phyloP scores from a whole-genome alignment of 2,888 invertebrate species.

The Orthonevra nobilis region DNA sequence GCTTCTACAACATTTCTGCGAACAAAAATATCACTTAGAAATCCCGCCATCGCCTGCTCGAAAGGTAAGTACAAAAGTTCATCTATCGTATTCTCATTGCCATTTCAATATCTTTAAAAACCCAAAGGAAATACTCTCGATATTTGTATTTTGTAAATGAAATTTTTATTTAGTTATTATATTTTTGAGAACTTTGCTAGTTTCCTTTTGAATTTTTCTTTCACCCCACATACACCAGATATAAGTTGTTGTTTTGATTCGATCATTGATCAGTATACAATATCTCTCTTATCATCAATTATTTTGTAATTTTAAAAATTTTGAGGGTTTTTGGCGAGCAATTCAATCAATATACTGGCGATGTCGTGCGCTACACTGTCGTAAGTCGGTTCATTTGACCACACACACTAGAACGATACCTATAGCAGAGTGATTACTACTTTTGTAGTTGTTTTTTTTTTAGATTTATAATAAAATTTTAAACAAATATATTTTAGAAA shows the following conservation, averaged over 20 bases:
- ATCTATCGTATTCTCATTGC: no score
- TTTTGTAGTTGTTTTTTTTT: conserved; percentile 41
- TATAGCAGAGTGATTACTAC: conserved; percentile 55
- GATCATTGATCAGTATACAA: conserved; percentile 40
- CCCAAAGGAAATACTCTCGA: neutral
- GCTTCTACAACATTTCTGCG: conserved; percentile 84
- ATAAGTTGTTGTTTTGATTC: conserved; percentile 22
- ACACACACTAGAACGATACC: conserved; percentile 54
- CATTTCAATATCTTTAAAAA: conserved; percentile 15
- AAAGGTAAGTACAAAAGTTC: conserved; percentile 80
- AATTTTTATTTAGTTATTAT: conserved; percentile 43
- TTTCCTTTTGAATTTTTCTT: conserved; percentile 59
- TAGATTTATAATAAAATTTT: conserved; percentile 41
- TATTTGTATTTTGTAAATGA: conserved; percentile 53
- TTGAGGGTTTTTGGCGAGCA: conserved; percentile 80
- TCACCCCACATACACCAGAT: conserved; percentile 14
- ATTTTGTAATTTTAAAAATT: conserved; percentile 73
- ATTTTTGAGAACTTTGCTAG: conserved; percentile 55
- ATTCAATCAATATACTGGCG: conserved; percentile 80
- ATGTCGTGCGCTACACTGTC: conserved; percentile 79
- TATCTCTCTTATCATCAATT: conserved; percentile 48
- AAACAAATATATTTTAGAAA: conserved; percentile 54
- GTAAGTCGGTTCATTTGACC: conserved; percentile 76
- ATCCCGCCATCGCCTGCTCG: conserved; percentile 84
- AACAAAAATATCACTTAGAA: conserved; percentile 86